phyloP scores from a whole-genome alignment of 1,140 invertebrate genomes.

The Meteorus sp. region DNA sequence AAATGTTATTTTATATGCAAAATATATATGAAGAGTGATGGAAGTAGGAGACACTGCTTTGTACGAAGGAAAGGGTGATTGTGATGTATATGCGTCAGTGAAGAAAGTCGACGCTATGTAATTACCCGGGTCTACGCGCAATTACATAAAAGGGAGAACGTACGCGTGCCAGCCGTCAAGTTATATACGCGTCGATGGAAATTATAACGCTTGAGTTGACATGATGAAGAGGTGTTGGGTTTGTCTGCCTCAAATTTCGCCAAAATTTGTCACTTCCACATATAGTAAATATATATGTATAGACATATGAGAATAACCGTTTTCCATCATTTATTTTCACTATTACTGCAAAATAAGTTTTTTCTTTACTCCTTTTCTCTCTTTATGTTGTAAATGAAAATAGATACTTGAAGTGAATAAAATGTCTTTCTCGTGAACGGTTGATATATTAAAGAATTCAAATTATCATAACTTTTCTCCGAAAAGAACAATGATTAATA shows the following conservation, averaged over 20 bases:
- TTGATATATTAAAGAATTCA: no score
- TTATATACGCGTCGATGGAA: slow-evolving; percentile 16
- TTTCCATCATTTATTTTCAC: not conserved
- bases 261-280: no score
- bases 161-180: slow-evolving; percentile 26
- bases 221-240: not conserved
- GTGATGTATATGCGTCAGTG: no score
- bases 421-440: no score
- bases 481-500: no score
- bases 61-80: not conserved
- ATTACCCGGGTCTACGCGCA: slow-evolving; percentile 40
- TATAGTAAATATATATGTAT: no score
- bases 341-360: no score
- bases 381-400: no score
- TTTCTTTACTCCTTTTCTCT: no score
- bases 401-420: no score
- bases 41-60: not conserved
- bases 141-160: slow-evolving; percentile 29
- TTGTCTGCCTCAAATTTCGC: not conserved
- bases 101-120: slow-evolving; percentile 29
- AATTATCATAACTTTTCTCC: no score
- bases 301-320: no score
- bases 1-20: not conserved
- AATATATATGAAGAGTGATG: not conserved
- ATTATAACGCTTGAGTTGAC: slow-evolving; percentile 24